phyloP scores from a whole-genome alignment of 2,888 invertebrate species.

The Orthosia cruda region DNA sequence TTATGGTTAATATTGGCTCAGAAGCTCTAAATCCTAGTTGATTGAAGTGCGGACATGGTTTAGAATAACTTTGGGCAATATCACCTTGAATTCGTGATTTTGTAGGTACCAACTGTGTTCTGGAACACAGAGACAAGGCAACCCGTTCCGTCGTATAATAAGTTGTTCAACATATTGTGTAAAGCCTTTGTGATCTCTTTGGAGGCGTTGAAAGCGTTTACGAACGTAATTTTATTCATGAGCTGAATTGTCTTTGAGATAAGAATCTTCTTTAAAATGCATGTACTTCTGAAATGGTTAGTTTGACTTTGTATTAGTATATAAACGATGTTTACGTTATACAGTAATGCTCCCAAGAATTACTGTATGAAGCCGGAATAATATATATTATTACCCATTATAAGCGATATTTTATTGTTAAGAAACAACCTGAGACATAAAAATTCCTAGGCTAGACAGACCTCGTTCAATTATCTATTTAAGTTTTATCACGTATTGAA shows the following conservation, averaged over 20 bases:
- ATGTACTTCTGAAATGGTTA: constrained; percentile 44
- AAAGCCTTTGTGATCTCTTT: constrained; percentile 72
- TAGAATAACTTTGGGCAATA: constrained; percentile 83
- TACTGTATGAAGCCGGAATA: too few species aligned
- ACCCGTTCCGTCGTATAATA: constrained; percentile 71
- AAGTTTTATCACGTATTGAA: constrained; percentile 57
- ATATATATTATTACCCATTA: neutral
- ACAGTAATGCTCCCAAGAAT: neutral
- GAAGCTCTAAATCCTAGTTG: constrained; percentile 65
- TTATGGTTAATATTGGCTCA: constrained; percentile 63
- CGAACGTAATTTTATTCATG: constrained; percentile 67
- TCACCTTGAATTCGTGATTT: constrained; percentile 77
- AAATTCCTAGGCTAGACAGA: constrained; percentile 13
- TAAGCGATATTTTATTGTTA: constrained; percentile 1
- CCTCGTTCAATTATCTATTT: constrained; percentile 42
- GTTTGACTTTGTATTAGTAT: constrained; percentile 30
- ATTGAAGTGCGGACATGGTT: constrained; percentile 77
- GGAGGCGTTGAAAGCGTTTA: constrained; percentile 66
- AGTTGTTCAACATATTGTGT: constrained; percentile 69
- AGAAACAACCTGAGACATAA: constrained; percentile 18
- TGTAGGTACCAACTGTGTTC: constrained; percentile 45
- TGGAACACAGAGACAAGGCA: constrained; percentile 75
- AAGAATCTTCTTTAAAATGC: constrained; percentile 51
- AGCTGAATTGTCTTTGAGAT: constrained; percentile 58
- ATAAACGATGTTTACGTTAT: constrained; percentile 26